Base-by-base conservation (phyloP, 2,113 vertebrate genomes). In the Nannobrachium achirus region DNA sequence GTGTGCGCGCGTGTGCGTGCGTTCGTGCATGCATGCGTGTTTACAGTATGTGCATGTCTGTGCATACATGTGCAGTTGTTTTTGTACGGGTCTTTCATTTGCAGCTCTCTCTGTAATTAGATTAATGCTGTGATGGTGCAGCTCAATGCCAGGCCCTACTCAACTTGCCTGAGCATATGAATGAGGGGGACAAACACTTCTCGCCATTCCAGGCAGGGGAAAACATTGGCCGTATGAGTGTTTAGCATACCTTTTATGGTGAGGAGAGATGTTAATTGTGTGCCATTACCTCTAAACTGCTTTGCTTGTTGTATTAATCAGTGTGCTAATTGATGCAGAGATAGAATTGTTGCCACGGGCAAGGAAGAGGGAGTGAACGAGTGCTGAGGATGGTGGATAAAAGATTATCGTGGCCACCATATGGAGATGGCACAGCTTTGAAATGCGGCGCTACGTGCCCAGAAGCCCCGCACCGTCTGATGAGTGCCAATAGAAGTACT, bases 281-380 rank as follows among this genome's bases (percentile, higher is more conserved):
- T 94, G 94, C 95, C 95, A 97, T 98, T 98, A 97, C 95, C 94
- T 95, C 96, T 97, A 98, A 98, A 98, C 95, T 95, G 95, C 96
- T 96, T 33, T 95, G 95, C 95, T 95, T 96, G 96, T 98, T 97
- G 95, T 96, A 97, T 98, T 98, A 98, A 99, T 99, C 95, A 98
- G 95, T 91, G 94, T 93, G 94, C 95, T 98, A 99, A 99, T 98
- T 98, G 96, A 98, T 97, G 96, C 95, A 93, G 94, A 95, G 95
- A 95, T 95, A 95, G 94, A 96, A 96, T 94, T 88, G 93, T 95
- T 96, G 97, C 97, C 97, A 96, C 93, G 82, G 96, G 96, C 95
- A 89, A 97, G 90, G 92, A 93, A 93, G 93, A 93, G 87, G 91
- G 45, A 94, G 93, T 25, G 75, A 87, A 94, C 92, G 91, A 90